These are phyloP conservation scores for Coluber constrictor DNA, from an alignment of 2,797 vertebrate species.

Conservation along the genomic window DNA sequence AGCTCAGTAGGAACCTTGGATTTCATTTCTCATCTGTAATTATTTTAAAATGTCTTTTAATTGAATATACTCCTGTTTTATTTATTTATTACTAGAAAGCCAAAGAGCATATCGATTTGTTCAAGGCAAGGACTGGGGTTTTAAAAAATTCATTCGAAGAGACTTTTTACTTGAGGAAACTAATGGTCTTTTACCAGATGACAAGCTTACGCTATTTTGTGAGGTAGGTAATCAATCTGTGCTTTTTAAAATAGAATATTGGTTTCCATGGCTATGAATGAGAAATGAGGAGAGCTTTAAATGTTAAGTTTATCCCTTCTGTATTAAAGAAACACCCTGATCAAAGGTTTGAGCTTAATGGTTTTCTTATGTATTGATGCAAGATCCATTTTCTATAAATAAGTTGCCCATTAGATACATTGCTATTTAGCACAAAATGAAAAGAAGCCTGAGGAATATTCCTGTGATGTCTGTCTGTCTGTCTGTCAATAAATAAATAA, in stretches of 20 bases:
- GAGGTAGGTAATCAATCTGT: slow-evolving; percentile 78
- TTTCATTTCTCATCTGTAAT: not conserved
- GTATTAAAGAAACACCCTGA: not conserved
- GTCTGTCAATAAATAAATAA: not conserved
- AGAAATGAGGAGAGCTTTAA: not conserved
- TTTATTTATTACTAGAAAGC: slow-evolving; percentile 83
- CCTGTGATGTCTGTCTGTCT: not conserved
- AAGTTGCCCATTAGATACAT: not conserved
- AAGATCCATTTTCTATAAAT: slow-evolving; percentile 5
- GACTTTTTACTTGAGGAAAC: slow-evolving; percentile 98
- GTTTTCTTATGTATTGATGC: not conserved
- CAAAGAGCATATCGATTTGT: slow-evolving; percentile 99
- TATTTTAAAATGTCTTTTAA: slow-evolving; percentile 28
- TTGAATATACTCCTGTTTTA: slow-evolving; percentile 27
- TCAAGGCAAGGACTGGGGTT: slow-evolving; percentile 99
- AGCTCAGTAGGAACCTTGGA: not conserved
- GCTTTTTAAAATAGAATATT: slow-evolving; percentile 31
- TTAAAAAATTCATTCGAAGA: slow-evolving; percentile 98
- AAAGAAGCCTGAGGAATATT: not conserved
- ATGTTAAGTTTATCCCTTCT: not conserved
- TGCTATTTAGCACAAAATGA: not conserved
- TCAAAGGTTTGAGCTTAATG: slow-evolving; percentile 13
- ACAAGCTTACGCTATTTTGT: slow-evolving; percentile 97
- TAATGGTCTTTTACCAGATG: slow-evolving; percentile 96
- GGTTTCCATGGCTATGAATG: slow-evolving; percentile 28